Evolutionary conservation across 2,113 vertebrate genomes (phyloP).

Genomic region (Albula goreensis): DNA sequence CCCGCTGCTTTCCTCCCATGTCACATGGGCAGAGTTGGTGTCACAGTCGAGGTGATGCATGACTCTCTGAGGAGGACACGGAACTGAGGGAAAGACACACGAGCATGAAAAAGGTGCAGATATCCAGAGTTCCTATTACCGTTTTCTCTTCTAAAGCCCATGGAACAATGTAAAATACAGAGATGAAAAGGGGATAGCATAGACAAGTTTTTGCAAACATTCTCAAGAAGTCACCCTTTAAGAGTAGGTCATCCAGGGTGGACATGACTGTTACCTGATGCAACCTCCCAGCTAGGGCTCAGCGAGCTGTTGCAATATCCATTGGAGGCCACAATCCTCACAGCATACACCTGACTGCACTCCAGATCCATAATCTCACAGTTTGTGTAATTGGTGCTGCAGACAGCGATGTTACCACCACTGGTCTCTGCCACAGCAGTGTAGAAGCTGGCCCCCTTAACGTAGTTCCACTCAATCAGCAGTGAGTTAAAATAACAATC

Average conservation of each 20-base stretch:
- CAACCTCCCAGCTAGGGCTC: constrained; percentile 43
- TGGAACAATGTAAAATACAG: not conserved
- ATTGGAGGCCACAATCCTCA: constrained; percentile 55
- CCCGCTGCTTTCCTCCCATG: constrained; percentile 54
- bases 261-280: constrained; percentile 55
- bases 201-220: not conserved
- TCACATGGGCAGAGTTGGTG: constrained; percentile 49
- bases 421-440: constrained; percentile 44
- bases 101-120: not conserved
- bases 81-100: not conserved
- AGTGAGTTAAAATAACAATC: constrained; percentile 61
- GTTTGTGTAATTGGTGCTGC: constrained; percentile 57
- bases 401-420: constrained; percentile 37
- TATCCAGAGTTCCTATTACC: not conserved
- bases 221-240: too few relatives aligned
- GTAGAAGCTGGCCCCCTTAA: constrained; percentile 55
- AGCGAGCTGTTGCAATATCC: constrained; percentile 54
- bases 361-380: constrained; percentile 60
- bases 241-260: not conserved
- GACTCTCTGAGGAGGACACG: constrained; percentile 49
- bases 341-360: constrained; percentile 59
- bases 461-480: constrained; percentile 54
- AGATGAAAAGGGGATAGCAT: not conserved
- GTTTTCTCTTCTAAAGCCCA: not conserved
- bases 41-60: constrained; percentile 48